These are phyloP conservation scores for Rhinogobio ventralis DNA, from an alignment of 2,797 vertebrate genomes.

Conservation along the genomic window DNA sequence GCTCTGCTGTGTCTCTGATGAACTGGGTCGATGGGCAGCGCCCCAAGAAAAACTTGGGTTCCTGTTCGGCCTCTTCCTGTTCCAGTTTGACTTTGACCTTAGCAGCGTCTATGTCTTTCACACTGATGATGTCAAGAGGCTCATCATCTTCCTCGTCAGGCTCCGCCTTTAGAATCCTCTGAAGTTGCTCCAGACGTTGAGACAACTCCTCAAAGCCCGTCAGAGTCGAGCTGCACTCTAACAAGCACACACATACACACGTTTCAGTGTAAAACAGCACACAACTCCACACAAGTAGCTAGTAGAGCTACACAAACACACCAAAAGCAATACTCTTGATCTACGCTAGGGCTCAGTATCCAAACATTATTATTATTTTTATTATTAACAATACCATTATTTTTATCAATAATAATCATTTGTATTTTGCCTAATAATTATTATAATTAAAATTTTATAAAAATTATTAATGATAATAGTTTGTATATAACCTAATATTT, in stretches of 20 bases:
- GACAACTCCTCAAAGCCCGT: constrained; percentile 85
- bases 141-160: constrained; percentile 86
- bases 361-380: background rate
- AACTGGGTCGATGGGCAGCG: constrained; percentile 86
- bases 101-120: constrained; percentile 76
- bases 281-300: background rate
- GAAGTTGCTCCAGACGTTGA: constrained; percentile 89
- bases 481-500: background rate
- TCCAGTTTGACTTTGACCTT: constrained; percentile 91
- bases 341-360: background rate
- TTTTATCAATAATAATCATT: background rate
- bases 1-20: constrained; percentile 86
- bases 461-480: background rate
- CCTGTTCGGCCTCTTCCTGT: constrained; percentile 86
- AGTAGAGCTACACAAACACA: background rate
- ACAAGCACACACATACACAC: constrained; percentile 33
- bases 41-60: constrained; percentile 88
- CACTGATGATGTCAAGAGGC: constrained; percentile 88
- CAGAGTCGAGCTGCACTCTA: constrained; percentile 91
- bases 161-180: constrained; percentile 91
- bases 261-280: background rate
- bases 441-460: background rate
- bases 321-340: background rate
- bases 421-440: background rate
- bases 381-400: background rate